phyloP scores from a whole-genome alignment of 2,113 vertebrate genomes.

The Crocuta crocuta region DNA sequence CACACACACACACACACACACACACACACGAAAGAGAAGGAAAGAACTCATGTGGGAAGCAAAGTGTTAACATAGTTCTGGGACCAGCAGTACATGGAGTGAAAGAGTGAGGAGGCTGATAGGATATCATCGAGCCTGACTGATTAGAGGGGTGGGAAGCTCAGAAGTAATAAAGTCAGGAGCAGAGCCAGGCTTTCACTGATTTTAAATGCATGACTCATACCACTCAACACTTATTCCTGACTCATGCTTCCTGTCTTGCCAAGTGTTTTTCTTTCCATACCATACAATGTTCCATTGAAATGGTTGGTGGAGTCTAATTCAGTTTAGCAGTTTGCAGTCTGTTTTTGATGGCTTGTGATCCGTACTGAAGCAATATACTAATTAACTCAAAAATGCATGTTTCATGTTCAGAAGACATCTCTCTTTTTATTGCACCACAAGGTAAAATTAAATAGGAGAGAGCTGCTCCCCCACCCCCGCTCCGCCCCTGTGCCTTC shows the following conservation, averaged over 20 bases:
- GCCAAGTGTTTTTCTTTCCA: slow-evolving; percentile 67
- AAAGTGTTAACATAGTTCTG: neutral
- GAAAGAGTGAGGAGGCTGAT: neutral
- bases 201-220: slow-evolving; percentile 36
- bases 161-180: neutral
- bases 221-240: neutral
- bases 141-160: neutral
- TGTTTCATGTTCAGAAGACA: neutral
- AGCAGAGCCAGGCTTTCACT: slow-evolving; percentile 13
- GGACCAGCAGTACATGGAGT: neutral
- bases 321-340: slow-evolving; percentile 39
- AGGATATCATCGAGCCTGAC: neutral
- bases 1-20: neutral
- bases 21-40: neutral
- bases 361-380: neutral
- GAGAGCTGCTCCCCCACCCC: neutral
- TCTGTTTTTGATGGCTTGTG: slow-evolving; percentile 34
- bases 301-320: neutral
- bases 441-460: neutral
- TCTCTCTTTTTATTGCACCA: neutral
- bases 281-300: slow-evolving; percentile 22
- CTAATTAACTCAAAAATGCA: neutral
- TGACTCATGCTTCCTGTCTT: slow-evolving; percentile 54
- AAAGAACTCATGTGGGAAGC: neutral
- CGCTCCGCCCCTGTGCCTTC: neutral